Percentiles rank a stretch among this genome's conserved stretches.
phyloP scores from a whole-genome alignment of 2,113 vertebrate genomes.

The Cyanoderma ruficeps region DNA sequence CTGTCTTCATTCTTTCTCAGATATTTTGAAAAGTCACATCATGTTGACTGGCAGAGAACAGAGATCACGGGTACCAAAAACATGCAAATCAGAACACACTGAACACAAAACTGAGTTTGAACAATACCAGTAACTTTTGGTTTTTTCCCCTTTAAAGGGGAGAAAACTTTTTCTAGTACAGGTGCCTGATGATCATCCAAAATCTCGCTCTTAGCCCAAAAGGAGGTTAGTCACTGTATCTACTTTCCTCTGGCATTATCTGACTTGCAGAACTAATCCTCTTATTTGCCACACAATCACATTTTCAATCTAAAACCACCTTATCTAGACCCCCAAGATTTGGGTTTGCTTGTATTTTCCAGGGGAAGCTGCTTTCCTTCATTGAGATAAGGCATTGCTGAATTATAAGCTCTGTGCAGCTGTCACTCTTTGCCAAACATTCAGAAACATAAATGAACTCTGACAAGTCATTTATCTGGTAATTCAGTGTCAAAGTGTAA shows the following conservation, averaged over 20 bases:
- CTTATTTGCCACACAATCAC: conserved; percentile 41
- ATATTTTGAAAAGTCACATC: not conserved
- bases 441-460: conserved; percentile 72
- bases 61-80: not conserved
- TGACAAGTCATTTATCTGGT: conserved; percentile 69
- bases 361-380: conserved; percentile 58
- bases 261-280: conserved; percentile 48
- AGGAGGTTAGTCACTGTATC: not conserved
- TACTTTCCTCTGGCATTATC: conserved; percentile 33
- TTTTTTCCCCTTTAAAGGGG: not conserved
- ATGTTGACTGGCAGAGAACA: not conserved
- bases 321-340: conserved; percentile 51
- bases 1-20: not conserved
- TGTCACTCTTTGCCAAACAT: conserved; percentile 68
- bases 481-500: conserved; percentile 60
- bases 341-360: conserved; percentile 48
- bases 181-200: not conserved
- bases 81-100: not conserved
- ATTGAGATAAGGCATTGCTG: conserved; percentile 50
- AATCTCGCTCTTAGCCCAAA: not conserved
- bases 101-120: not conserved
- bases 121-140: not conserved
- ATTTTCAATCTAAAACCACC: conserved; percentile 51
- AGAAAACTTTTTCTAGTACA: not conserved
- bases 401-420: conserved; percentile 61